phyloP scores from a whole-genome alignment of 2,888 invertebrate genomes.

The Orthosia incerta region DNA sequence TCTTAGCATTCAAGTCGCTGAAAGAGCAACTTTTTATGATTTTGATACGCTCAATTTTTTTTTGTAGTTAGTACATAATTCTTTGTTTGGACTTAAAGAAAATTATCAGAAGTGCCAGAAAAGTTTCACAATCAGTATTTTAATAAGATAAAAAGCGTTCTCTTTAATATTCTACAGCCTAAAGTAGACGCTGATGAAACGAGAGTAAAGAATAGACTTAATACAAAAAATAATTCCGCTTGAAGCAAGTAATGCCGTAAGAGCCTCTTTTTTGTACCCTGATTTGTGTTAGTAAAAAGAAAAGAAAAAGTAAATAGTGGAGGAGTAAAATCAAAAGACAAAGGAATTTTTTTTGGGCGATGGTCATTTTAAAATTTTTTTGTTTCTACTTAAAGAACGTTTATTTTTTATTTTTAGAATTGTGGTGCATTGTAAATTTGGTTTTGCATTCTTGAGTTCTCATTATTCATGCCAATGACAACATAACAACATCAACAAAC shows the following conservation, averaged over 20 bases:
- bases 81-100: not conserved
- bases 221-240: slow-evolving; percentile 27
- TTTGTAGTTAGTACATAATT: not conserved
- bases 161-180: not conserved
- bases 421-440: too few relatives aligned
- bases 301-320: not conserved
- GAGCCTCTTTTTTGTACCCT: slow-evolving; percentile 20
- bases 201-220: not conserved
- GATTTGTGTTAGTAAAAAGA: slow-evolving; percentile 26
- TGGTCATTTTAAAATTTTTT: not conserved
- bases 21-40: not conserved
- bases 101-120: not conserved
- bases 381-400: too few relatives aligned
- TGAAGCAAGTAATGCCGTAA: slow-evolving; percentile 24
- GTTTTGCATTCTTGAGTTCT: too few relatives aligned
- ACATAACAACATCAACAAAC: too few relatives aligned
- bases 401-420: too few relatives aligned
- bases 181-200: slow-evolving; percentile 24
- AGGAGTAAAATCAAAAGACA: not conserved
- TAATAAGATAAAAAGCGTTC: slow-evolving; percentile 25
- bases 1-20: not conserved
- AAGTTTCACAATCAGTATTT: not conserved
- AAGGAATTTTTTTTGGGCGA: too few relatives aligned
- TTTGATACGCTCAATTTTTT: not conserved
- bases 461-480: too few relatives aligned